Evolutionary conservation across 2,113 vertebrate species (phyloP), one percentile per base, ranked within the genome.

Genomic region (Microtus pennsylvanicus): DNA sequence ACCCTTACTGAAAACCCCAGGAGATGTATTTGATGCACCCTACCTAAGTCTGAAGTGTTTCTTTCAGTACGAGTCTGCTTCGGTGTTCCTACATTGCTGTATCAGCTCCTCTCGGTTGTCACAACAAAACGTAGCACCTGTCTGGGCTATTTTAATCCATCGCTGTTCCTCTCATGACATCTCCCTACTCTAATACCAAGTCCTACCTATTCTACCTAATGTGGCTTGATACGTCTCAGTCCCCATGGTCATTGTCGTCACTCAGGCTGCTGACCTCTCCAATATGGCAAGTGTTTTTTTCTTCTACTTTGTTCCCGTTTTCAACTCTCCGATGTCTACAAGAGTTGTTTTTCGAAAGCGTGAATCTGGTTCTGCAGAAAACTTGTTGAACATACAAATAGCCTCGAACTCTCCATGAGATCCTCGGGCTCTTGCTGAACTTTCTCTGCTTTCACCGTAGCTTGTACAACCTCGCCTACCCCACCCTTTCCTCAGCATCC

Each of bases 281-380:
- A 26, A 28, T 42, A 52, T 47, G n/a, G 14, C 61, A 85, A 10
- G 42, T 82, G 47, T 1, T 11, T 95, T 80, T 11, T 80, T 11
- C 13, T 63, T 88, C 58, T 61, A 2, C 55, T 92, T 77, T 95
- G 55, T 4, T 22, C 45, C 35, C 38, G 70, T 50, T 30, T 58
- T 21, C 0, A 61, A 26, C 47, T 91, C 30, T 58, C 55, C 10
- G 16, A 35, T 4, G 4, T 33, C 65, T 67, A 1, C 47, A 69
- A 90, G 45, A 67, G 42, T 78, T 11, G 26, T 90, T 77, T 95
- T 78, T 85, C 67, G 80, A 35, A 92, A 94, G 61, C 45, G 8
- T 42, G 7, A 78, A 65, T 91, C 65, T 4, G 1, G 58, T 82
- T 45, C 76, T 52, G 22, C 35, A 65, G 35, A 45, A 92, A 83